phyloP scores from a whole-genome alignment of 2,797 vertebrate genomes.

The Fringilla coelebs region DNA sequence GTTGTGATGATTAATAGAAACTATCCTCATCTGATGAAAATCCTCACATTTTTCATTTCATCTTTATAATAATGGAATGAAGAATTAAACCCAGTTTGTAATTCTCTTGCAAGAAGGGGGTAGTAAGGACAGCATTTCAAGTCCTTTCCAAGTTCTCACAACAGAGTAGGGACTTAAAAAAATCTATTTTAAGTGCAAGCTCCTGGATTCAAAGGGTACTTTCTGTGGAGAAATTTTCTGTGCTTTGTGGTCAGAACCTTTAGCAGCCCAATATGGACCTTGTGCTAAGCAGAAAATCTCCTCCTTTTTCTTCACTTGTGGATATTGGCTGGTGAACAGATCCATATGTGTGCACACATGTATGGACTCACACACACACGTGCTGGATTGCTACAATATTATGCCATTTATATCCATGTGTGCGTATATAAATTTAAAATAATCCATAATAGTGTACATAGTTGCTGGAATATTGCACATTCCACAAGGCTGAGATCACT shows the following conservation, averaged over 20 bases:
- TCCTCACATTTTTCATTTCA: not conserved
- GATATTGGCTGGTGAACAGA: not conserved
- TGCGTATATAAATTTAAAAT: not conserved
- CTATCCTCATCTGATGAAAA: not conserved
- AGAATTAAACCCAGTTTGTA: not conserved
- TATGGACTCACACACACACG: not conserved
- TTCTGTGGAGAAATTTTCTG: not conserved
- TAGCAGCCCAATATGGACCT: not conserved
- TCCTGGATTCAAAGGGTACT: not conserved
- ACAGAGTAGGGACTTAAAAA: not conserved
- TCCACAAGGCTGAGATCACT: not conserved
- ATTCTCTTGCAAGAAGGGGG: not conserved
- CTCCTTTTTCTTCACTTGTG: not conserved
- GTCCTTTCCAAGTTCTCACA: not conserved
- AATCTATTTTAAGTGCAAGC: not conserved
- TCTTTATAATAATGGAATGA: not conserved
- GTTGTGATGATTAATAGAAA: not conserved
- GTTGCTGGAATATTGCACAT: not conserved
- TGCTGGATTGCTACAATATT: not conserved
- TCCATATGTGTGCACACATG: not conserved
- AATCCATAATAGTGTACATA: not conserved
- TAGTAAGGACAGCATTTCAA: not conserved
- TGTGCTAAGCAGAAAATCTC: too few relatives aligned
- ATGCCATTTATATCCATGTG: not conserved
- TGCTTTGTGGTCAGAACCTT: not conserved